Conservation (phyloP, 2,888 invertebrate species). For the Polymixis flavicincta region DNA sequence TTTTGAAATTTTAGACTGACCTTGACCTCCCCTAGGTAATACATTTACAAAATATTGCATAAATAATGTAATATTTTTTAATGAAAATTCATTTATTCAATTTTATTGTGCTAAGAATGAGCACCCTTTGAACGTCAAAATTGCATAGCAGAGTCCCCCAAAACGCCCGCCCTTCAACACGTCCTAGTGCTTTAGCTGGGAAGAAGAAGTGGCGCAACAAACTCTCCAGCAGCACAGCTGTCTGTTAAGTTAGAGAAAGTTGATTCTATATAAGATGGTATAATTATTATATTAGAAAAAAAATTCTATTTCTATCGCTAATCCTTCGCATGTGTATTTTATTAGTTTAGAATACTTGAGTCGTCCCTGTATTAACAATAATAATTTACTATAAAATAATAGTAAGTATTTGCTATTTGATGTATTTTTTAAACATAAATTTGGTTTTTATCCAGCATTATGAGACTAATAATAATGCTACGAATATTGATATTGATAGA, state of each 20-base stretch:
- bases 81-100: neutral
- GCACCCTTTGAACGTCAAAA: no score
- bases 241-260: neutral
- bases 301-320: slow-evolving; percentile 46
- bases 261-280: slow-evolving; percentile 42
- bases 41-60: neutral
- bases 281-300: slow-evolving; percentile 16
- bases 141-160: neutral
- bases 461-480: neutral
- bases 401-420: slow-evolving; percentile 38
- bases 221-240: neutral
- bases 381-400: slow-evolving; percentile 20
- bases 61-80: neutral
- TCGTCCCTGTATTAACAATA: slow-evolving; percentile 52
- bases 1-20: slow-evolving; percentile 4
- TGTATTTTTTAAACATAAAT: slow-evolving; percentile 2
- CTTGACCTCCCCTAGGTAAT: slow-evolving; percentile 1
- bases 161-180: neutral
- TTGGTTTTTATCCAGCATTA: slow-evolving; percentile 15
- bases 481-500: neutral
- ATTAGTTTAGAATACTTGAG: slow-evolving; percentile 42
- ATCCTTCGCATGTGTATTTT: slow-evolving; percentile 58
- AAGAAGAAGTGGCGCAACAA: neutral
- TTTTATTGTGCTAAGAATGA: no score
- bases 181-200: neutral